Evolutionary conservation across 1,140 invertebrate species (phyloP).

Genomic region (Gryllus bimaculatus): DNA sequence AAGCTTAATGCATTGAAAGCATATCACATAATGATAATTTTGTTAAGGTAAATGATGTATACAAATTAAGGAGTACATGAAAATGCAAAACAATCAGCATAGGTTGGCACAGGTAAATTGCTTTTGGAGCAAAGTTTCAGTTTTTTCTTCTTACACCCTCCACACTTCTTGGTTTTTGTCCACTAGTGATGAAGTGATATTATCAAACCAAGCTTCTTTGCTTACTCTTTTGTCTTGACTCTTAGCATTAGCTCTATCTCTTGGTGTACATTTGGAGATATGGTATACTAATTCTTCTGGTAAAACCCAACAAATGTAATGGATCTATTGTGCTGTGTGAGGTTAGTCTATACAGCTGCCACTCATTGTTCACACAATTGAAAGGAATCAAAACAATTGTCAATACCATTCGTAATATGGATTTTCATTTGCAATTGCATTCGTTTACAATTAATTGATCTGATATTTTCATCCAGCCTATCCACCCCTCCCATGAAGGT

Average conservation of each 20-base stretch:
- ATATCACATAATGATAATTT: too few species aligned
- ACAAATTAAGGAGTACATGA: too few species aligned
- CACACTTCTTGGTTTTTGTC: background rate
- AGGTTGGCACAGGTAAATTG: background rate
- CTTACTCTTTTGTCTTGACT: background rate
- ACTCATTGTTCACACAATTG: background rate
- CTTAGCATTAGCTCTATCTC: background rate
- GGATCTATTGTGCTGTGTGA: background rate
- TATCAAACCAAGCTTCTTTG: background rate
- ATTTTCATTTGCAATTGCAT: background rate
- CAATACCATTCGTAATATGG: background rate
- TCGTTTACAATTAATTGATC: too few species aligned
- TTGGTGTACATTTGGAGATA: background rate
- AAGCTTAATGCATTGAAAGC: too few species aligned
- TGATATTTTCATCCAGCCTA: background rate
- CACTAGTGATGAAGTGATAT: background rate
- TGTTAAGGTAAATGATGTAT: too few species aligned
- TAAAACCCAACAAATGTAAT: background rate
- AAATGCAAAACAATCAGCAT: background rate
- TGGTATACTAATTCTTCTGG: background rate
- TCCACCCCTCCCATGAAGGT: background rate
- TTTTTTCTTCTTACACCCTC: background rate
- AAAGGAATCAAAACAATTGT: background rate
- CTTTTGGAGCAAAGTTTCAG: background rate
- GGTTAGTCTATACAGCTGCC: background rate